Evolutionary conservation across 2,888 invertebrate species (phyloP), one percentile per base, ranked within the genome.

Genomic region (Agapostemon virescens): DNA sequence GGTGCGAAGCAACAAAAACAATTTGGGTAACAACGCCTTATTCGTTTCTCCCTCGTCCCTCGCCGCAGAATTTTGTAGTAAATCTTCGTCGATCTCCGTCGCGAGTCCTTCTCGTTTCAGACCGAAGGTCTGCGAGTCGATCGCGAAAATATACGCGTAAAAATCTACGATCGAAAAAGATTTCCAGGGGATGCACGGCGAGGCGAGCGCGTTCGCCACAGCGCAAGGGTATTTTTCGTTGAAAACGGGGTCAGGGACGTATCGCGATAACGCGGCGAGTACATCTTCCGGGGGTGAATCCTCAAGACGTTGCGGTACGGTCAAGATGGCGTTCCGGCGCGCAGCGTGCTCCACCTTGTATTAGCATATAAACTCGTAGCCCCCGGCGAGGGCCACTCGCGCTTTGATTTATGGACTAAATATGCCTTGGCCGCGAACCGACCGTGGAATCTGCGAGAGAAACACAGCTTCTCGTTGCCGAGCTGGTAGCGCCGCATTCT

Each of bases 341-440:
- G 88, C 90, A 90, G 90, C 88, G 91, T 90, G 89, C 89, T 91
- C 82, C 86, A 87, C 90, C 89, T 90, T 90, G 88, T 89, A 91
- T 91, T 92, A 91, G 91, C 92, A 91, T 91, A 91, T 89, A 91
- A 91, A 91, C 90, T 90, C 90, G 87, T 90, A 87, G 91, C 92
- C 90, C 84, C 88, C 84, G 90, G 91, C 90, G 69, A 88, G 85
- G 87, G 84, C 87, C 89, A 90, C 88, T 89, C 85, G 88, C 79
- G 87, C 85, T 91, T 89, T 92, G 92, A 92, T 92, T 92, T 92
- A 92, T 92, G 90, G 89, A 91, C 90, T 89, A 91, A 92, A 92
- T 92, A 92, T 92, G 92, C 91, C 92, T 90, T 88, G 87, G 88
- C 78, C 74, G 87, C 85, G 79, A 82, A 77, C 86, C 86, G 85